These are phyloP conservation scores for Enteromius paludinosus DNA, from an alignment of 2,797 vertebrate species.

Conservation along the genomic window DNA sequence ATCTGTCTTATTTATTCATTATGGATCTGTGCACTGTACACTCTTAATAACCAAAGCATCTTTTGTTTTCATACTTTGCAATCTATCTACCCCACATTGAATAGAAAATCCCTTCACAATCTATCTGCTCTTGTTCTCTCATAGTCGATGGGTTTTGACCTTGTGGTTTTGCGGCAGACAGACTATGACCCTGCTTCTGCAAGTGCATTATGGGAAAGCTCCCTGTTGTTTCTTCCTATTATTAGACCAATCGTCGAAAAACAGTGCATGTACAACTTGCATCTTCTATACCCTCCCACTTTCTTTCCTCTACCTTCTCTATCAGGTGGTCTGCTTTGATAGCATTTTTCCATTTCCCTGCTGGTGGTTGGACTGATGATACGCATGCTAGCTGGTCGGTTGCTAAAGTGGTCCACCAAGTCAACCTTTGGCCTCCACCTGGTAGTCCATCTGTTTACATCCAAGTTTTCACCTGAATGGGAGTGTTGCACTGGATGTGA, in stretches of 20 bases:
- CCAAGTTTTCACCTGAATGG: background rate
- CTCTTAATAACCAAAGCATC: conserved; percentile 11
- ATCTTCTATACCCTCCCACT: background rate
- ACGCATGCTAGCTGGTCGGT: background rate
- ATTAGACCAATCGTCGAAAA: background rate
- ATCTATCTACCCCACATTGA: background rate
- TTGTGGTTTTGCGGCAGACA: background rate
- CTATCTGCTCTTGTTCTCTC: background rate
- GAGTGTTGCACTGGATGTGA: background rate
- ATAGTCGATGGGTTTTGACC: background rate
- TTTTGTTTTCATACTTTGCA: background rate
- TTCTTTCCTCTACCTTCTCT: background rate
- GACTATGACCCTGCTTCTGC: conserved; percentile 8
- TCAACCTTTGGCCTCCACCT: background rate
- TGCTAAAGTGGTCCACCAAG: background rate
- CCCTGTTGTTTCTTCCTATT: background rate
- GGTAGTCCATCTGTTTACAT: background rate
- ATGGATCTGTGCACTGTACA: background rate
- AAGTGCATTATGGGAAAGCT: conserved; percentile 5
- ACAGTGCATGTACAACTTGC: background rate
- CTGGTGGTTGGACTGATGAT: background rate
- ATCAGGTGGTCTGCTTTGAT: background rate
- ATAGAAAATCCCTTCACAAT: background rate
- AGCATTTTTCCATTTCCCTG: background rate
- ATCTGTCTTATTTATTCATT: background rate